Base-by-base conservation (phyloP, 2,797 vertebrate genomes). In the Enteromius thamalakanensis region DNA sequence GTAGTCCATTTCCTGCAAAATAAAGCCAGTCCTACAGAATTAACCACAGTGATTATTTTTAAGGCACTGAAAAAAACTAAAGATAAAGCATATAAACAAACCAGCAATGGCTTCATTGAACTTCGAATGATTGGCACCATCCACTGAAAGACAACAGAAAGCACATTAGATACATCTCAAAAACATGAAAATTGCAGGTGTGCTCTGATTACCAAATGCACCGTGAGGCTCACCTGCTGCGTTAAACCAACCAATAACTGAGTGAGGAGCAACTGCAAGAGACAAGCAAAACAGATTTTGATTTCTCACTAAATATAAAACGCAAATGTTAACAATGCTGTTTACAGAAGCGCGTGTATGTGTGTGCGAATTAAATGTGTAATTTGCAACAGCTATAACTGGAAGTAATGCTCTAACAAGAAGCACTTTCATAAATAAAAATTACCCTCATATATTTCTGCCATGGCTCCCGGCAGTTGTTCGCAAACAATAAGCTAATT, bases 91-190 rank as follows among this genome's bases (percentile, higher is more conserved):
- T 17, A 72, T 62, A n/a, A 82, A 42, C 65, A 55, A 90, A 97
- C 97, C 95, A 95, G 95, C 15, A 98, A 94, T 15, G 97, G 97
- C 86, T 98, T 97, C 97, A 98, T 98, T 81, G 97, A 98, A 91
- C 97, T 98, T 88, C 95, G 95, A 86, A 98, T 97, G 42, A 97
- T 93, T 65, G 97, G 97, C 67, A 98, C 95, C 95, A 98, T 97
- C 97, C 97, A 98, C 97, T 98, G 84, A 34, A 68, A 49, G 49
- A 72, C 47, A 80, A 86, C 2, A 71, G 17, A 42, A 84, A 58
- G 67, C 32, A 17, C 67, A 68, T 49, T 49, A 74, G 34, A 78
- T 37, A 40, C 23, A 51, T 51, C 51, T 81, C 64, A 62, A 62
- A 82, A 47, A 49, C 51, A 62, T 84, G 42, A 72, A 32, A 82